phyloP scores from a whole-genome alignment of 2,888 invertebrate genomes.

The Tiphia femorata region DNA sequence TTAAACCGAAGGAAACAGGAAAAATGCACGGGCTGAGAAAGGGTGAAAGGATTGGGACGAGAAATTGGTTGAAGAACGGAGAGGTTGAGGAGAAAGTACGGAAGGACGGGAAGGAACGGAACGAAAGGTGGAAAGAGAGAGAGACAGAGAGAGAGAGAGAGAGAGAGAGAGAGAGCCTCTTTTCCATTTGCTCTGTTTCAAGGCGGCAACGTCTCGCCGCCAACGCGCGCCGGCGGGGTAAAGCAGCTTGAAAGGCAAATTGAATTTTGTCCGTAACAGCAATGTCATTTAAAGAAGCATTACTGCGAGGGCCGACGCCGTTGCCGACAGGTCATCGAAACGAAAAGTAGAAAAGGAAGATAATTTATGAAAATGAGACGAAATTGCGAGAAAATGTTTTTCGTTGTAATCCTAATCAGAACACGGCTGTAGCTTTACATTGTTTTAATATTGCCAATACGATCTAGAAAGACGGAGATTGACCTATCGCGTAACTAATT shows the following conservation, averaged over 20 bases:
- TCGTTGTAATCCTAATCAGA: no score
- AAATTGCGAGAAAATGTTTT: not conserved
- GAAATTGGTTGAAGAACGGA: no score
- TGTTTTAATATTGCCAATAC: no score
- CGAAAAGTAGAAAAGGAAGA: slow-evolving; percentile 10
- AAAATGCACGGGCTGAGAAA: no score
- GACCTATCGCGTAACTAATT: no score
- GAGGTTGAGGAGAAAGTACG: no score
- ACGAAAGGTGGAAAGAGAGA: not conserved
- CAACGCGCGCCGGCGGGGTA: slow-evolving; percentile 1
- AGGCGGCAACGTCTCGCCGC: no score
- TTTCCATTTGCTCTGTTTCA: slow-evolving; percentile 11
- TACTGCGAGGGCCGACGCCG: slow-evolving; percentile 10
- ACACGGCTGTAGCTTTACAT: no score
- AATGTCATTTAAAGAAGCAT: slow-evolving; percentile 32
- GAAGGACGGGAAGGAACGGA: no score
- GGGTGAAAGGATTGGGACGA: no score
- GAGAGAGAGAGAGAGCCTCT: slow-evolving; percentile 1
- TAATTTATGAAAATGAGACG: not conserved
- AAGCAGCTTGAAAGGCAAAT: slow-evolving; percentile 35
- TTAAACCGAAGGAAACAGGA: no score
- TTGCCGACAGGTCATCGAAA: slow-evolving; percentile 8
- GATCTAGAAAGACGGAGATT: not conserved
- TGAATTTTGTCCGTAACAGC: slow-evolving; percentile 36
- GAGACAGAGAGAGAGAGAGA: not conserved